Conservation (phyloP, 2,113 vertebrate species). For the Poeciliopsis retropinna region DNA sequence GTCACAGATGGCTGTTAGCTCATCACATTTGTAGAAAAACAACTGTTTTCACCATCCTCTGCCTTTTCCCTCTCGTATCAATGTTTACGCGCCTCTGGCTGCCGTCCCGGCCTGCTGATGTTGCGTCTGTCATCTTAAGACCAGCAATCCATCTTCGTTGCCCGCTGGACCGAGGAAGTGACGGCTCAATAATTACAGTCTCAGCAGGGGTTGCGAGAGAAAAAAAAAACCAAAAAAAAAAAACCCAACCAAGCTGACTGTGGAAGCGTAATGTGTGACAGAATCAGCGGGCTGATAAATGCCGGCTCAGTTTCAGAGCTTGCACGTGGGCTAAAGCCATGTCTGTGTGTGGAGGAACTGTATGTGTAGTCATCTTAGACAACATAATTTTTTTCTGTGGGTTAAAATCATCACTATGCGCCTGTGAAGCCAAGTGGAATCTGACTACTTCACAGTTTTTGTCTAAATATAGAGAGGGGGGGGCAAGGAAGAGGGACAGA, state of each 20-base stretch:
- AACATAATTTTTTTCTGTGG: constrained; percentile 27
- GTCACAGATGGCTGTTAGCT: constrained; percentile 61
- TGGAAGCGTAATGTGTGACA: constrained; percentile 47
- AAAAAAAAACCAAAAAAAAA: background rate
- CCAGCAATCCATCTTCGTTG: constrained; percentile 52
- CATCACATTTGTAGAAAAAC: constrained; percentile 63
- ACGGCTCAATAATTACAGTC: constrained; percentile 55
- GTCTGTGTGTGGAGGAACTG: constrained; percentile 27
- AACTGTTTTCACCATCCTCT: constrained; percentile 64
- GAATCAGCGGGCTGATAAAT: constrained; percentile 54
- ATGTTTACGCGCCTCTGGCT: constrained; percentile 68
- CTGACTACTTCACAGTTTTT: constrained; percentile 76
- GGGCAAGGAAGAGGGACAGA: constrained; percentile 49
- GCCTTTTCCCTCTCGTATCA: constrained; percentile 49
- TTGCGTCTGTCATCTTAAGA: constrained; percentile 52
- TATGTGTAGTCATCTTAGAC: constrained; percentile 47
- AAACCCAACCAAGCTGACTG: constrained; percentile 26
- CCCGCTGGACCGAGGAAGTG: constrained; percentile 50
- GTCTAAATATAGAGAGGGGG: constrained; percentile 77
- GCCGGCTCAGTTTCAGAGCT: constrained; percentile 27
- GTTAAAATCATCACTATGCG: constrained; percentile 69
- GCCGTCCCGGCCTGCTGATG: constrained; percentile 42
- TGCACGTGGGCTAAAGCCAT: constrained; percentile 24
- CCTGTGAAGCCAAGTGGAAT: constrained; percentile 71
- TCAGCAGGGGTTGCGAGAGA: constrained; percentile 34